Conservation (phyloP, 2,888 invertebrate genomes). For the Halictus ligatus region DNA sequence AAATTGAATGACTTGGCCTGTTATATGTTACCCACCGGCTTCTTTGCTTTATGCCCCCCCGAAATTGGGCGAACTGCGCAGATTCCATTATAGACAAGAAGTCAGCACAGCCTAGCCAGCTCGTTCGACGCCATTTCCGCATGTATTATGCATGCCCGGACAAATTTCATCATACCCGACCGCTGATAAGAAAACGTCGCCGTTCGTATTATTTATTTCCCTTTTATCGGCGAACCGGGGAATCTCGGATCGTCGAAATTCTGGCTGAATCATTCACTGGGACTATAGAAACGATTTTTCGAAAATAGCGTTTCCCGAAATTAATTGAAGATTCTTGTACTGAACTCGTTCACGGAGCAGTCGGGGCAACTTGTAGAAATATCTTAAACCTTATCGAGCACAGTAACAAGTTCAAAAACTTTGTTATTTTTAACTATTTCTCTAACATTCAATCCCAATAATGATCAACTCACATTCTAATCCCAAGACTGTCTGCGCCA, state of each 20-base stretch:
- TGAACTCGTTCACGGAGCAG: no score
- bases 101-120: constrained; percentile 74
- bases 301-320: no score
- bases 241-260: constrained; percentile 21
- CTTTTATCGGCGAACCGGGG: constrained; percentile 39
- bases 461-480: no score
- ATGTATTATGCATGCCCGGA: constrained; percentile 81
- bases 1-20: constrained; percentile 82
- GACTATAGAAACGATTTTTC: neutral
- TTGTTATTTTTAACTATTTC: no score
- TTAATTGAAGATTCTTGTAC: no score
- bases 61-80: constrained; percentile 79
- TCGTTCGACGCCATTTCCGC: constrained; percentile 75
- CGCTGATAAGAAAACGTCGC: constrained; percentile 54
- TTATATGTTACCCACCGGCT: constrained; percentile 78
- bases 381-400: no score
- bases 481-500: no score
- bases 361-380: no score
- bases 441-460: no score
- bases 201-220: constrained; percentile 64
- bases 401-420: no score
- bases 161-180: constrained; percentile 80
- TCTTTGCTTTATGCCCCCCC: constrained; percentile 77
- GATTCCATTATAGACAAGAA: constrained; percentile 83
- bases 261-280: neutral